phyloP scores from a whole-genome alignment of 2,113 vertebrate species.

The Clarias batrachus region DNA sequence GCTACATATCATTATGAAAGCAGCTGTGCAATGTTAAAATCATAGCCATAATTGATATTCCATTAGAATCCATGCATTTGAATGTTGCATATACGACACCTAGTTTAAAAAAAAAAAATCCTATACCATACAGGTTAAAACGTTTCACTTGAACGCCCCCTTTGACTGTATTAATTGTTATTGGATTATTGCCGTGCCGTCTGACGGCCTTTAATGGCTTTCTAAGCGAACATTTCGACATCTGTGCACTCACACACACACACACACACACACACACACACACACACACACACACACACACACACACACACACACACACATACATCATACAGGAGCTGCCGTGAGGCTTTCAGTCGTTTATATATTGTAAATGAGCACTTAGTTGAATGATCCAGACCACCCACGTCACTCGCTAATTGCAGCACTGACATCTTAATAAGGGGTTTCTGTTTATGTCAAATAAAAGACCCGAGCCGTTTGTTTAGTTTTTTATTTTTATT shows the following conservation, averaged over 20 bases:
- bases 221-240: not conserved
- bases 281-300: too few species aligned
- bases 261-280: not conserved
- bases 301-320: not conserved
- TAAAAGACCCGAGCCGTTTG: not conserved
- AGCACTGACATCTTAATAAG: not conserved
- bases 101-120: not conserved
- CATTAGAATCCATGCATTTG: too few species aligned
- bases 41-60: too few species aligned
- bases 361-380: not conserved
- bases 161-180: not conserved
- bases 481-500: not conserved
- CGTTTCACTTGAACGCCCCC: not conserved
- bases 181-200: not conserved
- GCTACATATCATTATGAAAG: too few species aligned
- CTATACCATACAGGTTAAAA: not conserved
- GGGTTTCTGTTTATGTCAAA: not conserved
- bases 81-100: not conserved
- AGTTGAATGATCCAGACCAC: not conserved
- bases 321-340: not conserved
- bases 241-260: not conserved
- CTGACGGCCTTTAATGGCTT: not conserved
- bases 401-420: constrained; percentile 13
- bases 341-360: not conserved
- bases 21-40: not conserved